Base-by-base conservation (phyloP, 2,888 invertebrate genomes). In the Microctonus brassicae region DNA sequence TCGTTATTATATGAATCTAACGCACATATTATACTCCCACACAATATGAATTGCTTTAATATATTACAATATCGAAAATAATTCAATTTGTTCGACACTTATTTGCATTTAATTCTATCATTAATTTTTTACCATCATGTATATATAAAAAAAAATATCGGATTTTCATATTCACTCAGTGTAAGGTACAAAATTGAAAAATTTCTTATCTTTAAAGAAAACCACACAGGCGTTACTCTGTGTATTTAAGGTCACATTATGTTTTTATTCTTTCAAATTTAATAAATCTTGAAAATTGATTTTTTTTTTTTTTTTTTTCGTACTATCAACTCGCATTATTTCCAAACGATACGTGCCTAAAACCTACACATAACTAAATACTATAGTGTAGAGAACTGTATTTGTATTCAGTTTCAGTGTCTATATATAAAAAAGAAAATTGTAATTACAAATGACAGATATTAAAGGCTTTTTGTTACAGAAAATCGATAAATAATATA, bases 331-430 rank as follows among this genome's bases (percentile, higher is more conserved):
- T 20, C 34, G 64, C 29, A 57, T 63, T 61, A 24, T 61, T 52
- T 72, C 75, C 75, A 76, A 78, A 76, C 76, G 70, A 77, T 72
- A 67, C 70, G 63, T 72, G 67, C 24, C 71, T 70, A 76, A 76
- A 39, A 73, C 70, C 74, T 79, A 78, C 7, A 7, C 63, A 67
- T 70, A 57, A 67, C 74, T 79, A 81, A 79, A 73, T 78, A 77
- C 76, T 81, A 79, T 63, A 65, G 55, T 26, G 60, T 74, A 57
- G 24, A 26, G 39, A 33, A 20, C 39, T 63, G 13, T 20, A 64
- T 70, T 70, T 24, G 39, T 47, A 47, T 20, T 47, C 13, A 22
- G 47, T 10, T 24, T 42, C 39, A 57, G 47, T 58, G 33, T 0
- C 17, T 20, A 64, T 58, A 70, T 20, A 2, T 39, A 39, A 24